Evolutionary conservation across 2,797 vertebrate species (phyloP), one percentile per base, ranked within the genome.

Genomic region (Enteromius trimaculatus): DNA sequence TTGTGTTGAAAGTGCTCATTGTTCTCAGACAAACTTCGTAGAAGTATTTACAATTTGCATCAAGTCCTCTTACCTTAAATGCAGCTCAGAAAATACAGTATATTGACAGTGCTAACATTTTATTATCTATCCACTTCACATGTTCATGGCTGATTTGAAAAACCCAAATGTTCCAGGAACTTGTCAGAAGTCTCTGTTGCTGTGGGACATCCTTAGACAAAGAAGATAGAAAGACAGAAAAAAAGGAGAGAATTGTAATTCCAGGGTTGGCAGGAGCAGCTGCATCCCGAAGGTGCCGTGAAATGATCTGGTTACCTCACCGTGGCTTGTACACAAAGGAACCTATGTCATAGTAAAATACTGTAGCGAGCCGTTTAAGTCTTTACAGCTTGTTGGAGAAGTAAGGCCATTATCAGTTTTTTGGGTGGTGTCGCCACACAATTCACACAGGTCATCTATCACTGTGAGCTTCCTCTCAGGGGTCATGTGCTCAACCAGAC

Each of bases 281-380:
- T 77, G 81, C 37, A 70, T 83, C 81, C 51, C 74, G 11, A 83
- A 77, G 72, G 81, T 68, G 81, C 51, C 26, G 26, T 83, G 74
- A 83, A 83, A 83, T 68, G 0, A 77, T 83, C 65, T 69, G 74
- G 47, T 83, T 77, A 83, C 62, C 49, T 83, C 74, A 83, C 64
- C 6, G 21, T 49, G 74, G 23, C 62, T 69, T 6, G 0, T 37
- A 21, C 81, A 83, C 81, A 83, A 83, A 83, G 51, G 47, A 23
- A 77, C 74, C 68, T 60, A 60, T 83, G 72, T 83, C 80, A 76
- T 82, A 51, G 69, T 62, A 82, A 82, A 66, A 82, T 76, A 82
- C 60, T 82, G 71, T 65, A 42, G 81, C 13, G 26, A 77, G 49
- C 37, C 37, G 6, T 77, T 68, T 58, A 76, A 83, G 51, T 69